Evolutionary conservation across 1,140 invertebrate species (phyloP).

Genomic region (Bombus pyrosoma): DNA sequence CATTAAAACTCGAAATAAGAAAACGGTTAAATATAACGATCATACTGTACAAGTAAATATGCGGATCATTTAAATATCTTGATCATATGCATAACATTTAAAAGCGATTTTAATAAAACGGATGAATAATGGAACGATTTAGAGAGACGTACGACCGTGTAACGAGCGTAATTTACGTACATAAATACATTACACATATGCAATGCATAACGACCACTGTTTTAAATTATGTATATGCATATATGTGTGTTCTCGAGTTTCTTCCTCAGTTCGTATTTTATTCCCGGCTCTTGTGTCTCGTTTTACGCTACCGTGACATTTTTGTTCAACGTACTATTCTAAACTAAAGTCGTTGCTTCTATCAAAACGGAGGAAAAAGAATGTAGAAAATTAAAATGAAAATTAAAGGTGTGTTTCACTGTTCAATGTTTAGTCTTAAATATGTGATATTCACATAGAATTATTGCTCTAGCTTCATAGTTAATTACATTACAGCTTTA

Average conservation of each 20-base stretch:
- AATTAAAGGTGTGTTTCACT: neutral
- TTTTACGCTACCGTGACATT: conserved; percentile 24
- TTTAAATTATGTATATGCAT: conserved; percentile 4
- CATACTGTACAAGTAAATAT: neutral
- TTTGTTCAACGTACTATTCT: neutral
- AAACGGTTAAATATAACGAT: neutral
- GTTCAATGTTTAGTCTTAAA: no score
- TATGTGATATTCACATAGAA: no score
- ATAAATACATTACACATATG: neutral
- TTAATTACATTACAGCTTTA: no score
- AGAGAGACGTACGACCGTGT: neutral
- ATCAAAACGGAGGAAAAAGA: neutral
- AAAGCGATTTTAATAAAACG: neutral
- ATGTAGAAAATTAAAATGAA: neutral
- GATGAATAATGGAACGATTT: neutral
- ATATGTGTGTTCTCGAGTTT: conserved; percentile 31
- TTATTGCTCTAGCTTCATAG: no score
- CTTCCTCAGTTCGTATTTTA: conserved; percentile 1
- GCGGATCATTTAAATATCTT: neutral
- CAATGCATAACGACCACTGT: conserved; percentile 16
- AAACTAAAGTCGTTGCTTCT: neutral
- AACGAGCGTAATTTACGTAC: conserved; percentile 5
- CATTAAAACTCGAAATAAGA: neutral
- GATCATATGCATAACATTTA: neutral
- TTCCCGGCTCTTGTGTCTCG: conserved; percentile 16